A percentile compares a stretch with the other conserved stretches of the same genome.
These are phyloP conservation scores for Cephus rjabovi DNA, from an alignment of 2,888 invertebrate species.

Conservation along the genomic window DNA sequence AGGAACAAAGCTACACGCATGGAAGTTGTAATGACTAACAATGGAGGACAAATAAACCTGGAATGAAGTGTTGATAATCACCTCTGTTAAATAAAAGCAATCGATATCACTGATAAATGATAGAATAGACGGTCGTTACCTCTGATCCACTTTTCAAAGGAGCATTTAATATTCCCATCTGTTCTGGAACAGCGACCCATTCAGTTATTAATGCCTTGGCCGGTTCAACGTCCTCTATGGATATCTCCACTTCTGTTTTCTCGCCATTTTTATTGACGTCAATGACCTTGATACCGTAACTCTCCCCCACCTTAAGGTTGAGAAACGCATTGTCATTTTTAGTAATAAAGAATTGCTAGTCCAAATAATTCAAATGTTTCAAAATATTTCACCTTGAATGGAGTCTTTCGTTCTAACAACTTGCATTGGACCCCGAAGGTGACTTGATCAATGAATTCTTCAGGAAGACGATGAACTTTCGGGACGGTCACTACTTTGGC, in stretches of 20 bases:
- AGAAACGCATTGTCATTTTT: neutral
- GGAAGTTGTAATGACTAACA: constrained; percentile 39
- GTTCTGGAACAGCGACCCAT: constrained; percentile 46
- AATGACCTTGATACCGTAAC: neutral
- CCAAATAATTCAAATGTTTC: neutral
- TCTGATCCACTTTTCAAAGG: constrained; percentile 43
- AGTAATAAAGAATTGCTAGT: neutral
- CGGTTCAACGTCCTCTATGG: neutral
- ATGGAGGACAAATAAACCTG: constrained; percentile 48
- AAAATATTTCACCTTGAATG: constrained; percentile 22
- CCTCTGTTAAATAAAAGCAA: constrained; percentile 3
- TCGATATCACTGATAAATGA: neutral
- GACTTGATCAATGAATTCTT: constrained; percentile 31
- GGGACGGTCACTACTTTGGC: constrained; percentile 33
- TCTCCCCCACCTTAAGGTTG: neutral
- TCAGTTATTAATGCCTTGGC: constrained; percentile 32
- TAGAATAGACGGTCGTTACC: constrained; percentile 29
- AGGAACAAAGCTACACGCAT: constrained; percentile 41
- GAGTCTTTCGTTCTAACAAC: constrained; percentile 12
- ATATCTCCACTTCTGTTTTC: constrained; percentile 14
- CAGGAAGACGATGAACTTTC: constrained; percentile 36
- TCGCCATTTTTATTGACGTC: neutral
- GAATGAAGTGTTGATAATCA: constrained; percentile 19
- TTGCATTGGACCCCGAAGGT: constrained; percentile 40
- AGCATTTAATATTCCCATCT: constrained; percentile 39